Evolutionary conservation across 2,797 vertebrate genomes (phyloP).

Genomic region (Scomberomorus guttatus): DNA sequence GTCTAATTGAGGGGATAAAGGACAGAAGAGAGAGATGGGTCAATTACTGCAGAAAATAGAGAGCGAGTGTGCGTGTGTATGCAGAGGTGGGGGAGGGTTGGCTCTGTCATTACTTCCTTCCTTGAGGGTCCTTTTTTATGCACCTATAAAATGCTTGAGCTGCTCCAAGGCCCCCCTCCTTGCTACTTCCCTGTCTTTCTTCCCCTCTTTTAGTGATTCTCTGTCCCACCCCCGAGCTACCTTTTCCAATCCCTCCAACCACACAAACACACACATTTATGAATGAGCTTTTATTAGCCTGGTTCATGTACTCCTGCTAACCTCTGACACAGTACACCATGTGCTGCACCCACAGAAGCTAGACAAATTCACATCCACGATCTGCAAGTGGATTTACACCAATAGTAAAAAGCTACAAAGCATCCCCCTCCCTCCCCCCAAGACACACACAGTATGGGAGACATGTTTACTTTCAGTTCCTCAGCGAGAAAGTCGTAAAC

Average conservation of each 20-base stretch:
- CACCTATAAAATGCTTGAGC: constrained; percentile 71
- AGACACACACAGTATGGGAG: background rate
- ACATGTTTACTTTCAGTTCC: background rate
- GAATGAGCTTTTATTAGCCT: constrained; percentile 8
- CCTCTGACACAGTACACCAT: constrained; percentile 12
- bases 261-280: background rate
- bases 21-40: constrained; percentile 60
- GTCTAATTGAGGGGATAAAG: constrained; percentile 69
- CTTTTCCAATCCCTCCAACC: background rate
- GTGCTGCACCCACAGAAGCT: background rate
- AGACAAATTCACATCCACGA: background rate
- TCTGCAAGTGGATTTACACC: background rate
- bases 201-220: background rate
- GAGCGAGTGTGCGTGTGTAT: constrained; percentile 25
- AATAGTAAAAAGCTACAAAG: background rate
- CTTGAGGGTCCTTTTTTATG: constrained; percentile 62
- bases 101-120: constrained; percentile 67
- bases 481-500: background rate
- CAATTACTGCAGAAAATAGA: constrained; percentile 76
- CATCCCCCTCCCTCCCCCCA: no score
- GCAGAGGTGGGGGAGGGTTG: constrained; percentile 36
- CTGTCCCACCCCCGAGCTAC: constrained; percentile 7
- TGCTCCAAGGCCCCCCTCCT: constrained; percentile 9
- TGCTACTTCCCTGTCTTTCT: constrained; percentile 12
- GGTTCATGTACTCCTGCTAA: constrained; percentile 23